Evolutionary conservation across 2,888 invertebrate genomes (phyloP).

Genomic region (Pelosia muscerda): DNA sequence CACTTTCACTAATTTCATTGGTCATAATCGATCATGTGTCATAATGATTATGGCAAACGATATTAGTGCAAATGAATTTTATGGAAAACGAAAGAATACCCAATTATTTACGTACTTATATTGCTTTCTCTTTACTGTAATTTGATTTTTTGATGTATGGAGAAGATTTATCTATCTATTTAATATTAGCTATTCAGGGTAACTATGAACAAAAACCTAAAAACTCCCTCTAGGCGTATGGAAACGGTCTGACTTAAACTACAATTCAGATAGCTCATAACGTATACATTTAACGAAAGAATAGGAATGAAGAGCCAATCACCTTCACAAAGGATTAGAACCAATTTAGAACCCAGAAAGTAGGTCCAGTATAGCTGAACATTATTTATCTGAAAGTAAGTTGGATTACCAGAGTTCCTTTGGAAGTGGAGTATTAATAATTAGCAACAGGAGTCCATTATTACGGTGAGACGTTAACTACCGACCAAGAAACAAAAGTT

Average conservation of each 20-base stretch:
- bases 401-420: neutral
- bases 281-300: neutral
- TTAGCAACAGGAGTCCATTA: neutral
- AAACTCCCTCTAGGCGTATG: neutral
- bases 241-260: neutral
- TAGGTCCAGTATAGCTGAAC: neutral
- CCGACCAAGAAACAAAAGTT: conserved; percentile 1
- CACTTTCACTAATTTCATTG: too few species aligned
- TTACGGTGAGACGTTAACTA: neutral
- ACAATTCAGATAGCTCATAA: neutral
- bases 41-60: too few species aligned
- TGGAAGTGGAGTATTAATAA: neutral
- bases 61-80: too few species aligned
- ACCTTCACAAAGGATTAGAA: neutral
- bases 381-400: neutral
- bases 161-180: too few species aligned
- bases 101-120: too few species aligned
- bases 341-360: neutral
- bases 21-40: too few species aligned
- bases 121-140: too few species aligned
- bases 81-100: too few species aligned
- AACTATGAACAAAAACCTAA: too few species aligned
- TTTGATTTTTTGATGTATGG: too few species aligned
- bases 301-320: neutral
- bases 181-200: too few species aligned